Base-by-base conservation (phyloP, 2,797 vertebrate genomes). In the Heterohyrax brucei region DNA sequence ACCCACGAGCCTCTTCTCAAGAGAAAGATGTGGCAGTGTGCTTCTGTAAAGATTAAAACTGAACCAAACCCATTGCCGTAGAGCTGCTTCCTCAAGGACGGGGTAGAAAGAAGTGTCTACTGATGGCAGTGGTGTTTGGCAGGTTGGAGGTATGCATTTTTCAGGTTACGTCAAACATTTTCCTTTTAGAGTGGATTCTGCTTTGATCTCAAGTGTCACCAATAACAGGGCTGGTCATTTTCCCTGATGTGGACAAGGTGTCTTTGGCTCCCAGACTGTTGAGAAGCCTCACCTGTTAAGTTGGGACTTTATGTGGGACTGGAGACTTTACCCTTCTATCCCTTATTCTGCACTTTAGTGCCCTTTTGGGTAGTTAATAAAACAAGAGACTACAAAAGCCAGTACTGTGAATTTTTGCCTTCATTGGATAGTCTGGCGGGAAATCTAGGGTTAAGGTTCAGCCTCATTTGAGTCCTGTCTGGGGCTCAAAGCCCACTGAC, bases 401-500 rank as follows among this genome's bases (percentile, higher is more conserved):
- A 50, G 77, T 50, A 39, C 21, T 96, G 89, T 1, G 76, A 46
- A 33, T 96, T 95, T 93, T 46, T 91, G 94, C 0, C 61, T 95
- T 26, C 56, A 16, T 61, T 48, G 61, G 33, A n/a, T 73, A 68
- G 0, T 82, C 53, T 85, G n/a, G 70, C 70, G 48, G 56, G 75
- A 88, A 87, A 73, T 33, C n/a, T n/a, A 0, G 82, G 62, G 92
- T 97, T 46, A 44, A 14, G 97, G 76, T 70, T 30, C 61, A 92
- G 19, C 22, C 50, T 89, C 87, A 39, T n/a, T 94, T 89, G 93
- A 80, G 89, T 88, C 87, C 95, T 98, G 73, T 93, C 94, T 93
- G 80, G 83, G 91, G 30, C 80, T 81, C 5, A 72, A 92, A 89
- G 86, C 85, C 30, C 61, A 18, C 10, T 39, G 62, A 77, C 22